A percentile compares a stretch with the other conserved stretches of the same genome.
phyloP scores from a whole-genome alignment of 2,113 vertebrate species.

The Cheilinus undulatus region DNA sequence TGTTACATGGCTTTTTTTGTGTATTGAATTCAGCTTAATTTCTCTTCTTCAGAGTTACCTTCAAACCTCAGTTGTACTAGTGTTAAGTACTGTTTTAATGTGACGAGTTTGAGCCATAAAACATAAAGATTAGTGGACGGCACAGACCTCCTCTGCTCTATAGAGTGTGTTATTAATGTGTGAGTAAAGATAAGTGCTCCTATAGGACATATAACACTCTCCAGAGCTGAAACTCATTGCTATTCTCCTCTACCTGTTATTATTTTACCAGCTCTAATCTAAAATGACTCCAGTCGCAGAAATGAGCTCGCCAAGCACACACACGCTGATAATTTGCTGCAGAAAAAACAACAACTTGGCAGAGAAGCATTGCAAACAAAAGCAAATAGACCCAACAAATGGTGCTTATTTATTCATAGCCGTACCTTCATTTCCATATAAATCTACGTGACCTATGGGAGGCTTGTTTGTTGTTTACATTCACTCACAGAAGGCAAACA shows the following conservation, averaged over 20 bases:
- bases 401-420: conserved; percentile 65
- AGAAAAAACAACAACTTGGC: conserved; percentile 35
- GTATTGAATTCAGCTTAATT: background rate
- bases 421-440: conserved; percentile 73
- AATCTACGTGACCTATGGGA: conserved; percentile 62
- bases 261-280: conserved; percentile 64
- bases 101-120: conserved; percentile 9
- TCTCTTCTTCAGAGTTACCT: background rate
- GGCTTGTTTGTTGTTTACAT: conserved; percentile 57
- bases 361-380: conserved; percentile 49
- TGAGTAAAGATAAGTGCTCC: conserved; percentile 27
- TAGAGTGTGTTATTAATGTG: conserved; percentile 24
- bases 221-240: conserved; percentile 38
- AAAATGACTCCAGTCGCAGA: conserved; percentile 54
- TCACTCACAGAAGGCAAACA: conserved; percentile 53
- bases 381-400: conserved; percentile 51
- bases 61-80: background rate
- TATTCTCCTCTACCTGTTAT: conserved; percentile 54
- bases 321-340: conserved; percentile 47
- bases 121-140: conserved; percentile 14
- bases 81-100: background rate
- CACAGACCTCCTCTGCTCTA: background rate
- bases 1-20: background rate
- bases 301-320: conserved; percentile 50
- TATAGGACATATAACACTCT: background rate